Evolutionary conservation across 2,113 vertebrate genomes (phyloP).

Genomic region (Romanogobio albipinnatus): DNA sequence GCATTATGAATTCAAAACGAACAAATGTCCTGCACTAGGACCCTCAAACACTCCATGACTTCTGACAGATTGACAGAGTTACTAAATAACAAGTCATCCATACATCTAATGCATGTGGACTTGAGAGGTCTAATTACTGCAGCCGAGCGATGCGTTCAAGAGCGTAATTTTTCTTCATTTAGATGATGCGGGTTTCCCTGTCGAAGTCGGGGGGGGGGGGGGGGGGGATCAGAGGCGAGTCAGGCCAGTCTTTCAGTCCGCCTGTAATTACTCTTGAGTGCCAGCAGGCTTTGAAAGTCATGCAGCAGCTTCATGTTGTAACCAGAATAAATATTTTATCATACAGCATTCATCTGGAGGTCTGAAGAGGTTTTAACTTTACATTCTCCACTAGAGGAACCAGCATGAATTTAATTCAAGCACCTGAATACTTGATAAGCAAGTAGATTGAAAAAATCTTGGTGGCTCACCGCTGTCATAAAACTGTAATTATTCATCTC

Average conservation of each 20-base stretch:
- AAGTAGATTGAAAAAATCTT: conserved; percentile 64
- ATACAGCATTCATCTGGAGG: conserved; percentile 91
- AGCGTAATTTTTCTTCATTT: conserved; percentile 79
- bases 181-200: conserved; percentile 77
- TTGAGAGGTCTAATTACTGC: conserved; percentile 67
- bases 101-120: conserved; percentile 62
- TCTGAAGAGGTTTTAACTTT: conserved; percentile 89
- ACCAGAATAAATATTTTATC: conserved; percentile 98
- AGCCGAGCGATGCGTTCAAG: conserved; percentile 62
- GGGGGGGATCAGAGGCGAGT: conserved; percentile 59
- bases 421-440: conserved; percentile 86
- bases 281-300: conserved; percentile 89
- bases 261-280: conserved; percentile 89
- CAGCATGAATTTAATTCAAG: conserved; percentile 87
- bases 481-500: conserved; percentile 69
- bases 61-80: conserved; percentile 60
- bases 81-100: conserved; percentile 68
- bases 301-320: conserved; percentile 87
- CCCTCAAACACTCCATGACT: conserved; percentile 57
- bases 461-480: conserved; percentile 51
- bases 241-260: conserved; percentile 73
- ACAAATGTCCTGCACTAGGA: conserved; percentile 59
- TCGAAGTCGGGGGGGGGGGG: conserved; percentile 12
- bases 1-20: conserved; percentile 60
- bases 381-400: conserved; percentile 84